Base-by-base conservation (phyloP, 2,797 vertebrate genomes). In the Bufotes viridis region DNA sequence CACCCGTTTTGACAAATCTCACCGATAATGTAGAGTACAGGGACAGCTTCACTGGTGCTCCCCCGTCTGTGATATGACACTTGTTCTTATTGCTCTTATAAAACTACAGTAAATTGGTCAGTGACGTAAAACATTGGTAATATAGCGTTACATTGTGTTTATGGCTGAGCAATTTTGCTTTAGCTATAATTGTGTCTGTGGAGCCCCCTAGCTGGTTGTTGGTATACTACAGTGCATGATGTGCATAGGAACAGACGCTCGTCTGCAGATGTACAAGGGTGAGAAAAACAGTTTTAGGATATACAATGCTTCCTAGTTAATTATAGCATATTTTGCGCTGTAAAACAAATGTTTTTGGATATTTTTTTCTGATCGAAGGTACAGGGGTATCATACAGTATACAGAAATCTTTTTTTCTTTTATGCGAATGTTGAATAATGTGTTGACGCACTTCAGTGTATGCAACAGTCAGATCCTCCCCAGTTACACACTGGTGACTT, bases 161-260 rank as follows among this genome's bases (percentile, higher is more conserved):
- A 53, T 4, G 17, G 61, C 4, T 29, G 63, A 69, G 51, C 26
- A 12, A 22, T n/a, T 8, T 3, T 26, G 17, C 2, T 63, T 9
- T 10, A 18, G 1, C 15, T 9, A 53, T 74, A 49, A 11, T 3
- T 22, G 65, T 72, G 53, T 24, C 67, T 57, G 26, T 13, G 7
- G 65, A 72, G 81, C 81, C 81, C 65, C 20, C 81, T 83, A 83
- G 81, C 81, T 72, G 8, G 24, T 29, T 18, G 81, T 22, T 11
- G 26, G 9, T 57, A 51, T 55, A 53, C 22, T 81, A 57, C 87
- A 85, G 17, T 26, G 1, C 8, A 72, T 42, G 29, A 14, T 12
- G 13, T 5, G n/a, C 2, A 10, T 11, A 17, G 67, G 65, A 69
- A 69, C 14, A 13, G 24, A 26, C 65, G 1, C 63, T 67, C 17